Evolutionary conservation across 2,888 invertebrate species (phyloP), one percentile per base, ranked within the genome.

Genomic region (Hydropsyche betteni): DNA sequence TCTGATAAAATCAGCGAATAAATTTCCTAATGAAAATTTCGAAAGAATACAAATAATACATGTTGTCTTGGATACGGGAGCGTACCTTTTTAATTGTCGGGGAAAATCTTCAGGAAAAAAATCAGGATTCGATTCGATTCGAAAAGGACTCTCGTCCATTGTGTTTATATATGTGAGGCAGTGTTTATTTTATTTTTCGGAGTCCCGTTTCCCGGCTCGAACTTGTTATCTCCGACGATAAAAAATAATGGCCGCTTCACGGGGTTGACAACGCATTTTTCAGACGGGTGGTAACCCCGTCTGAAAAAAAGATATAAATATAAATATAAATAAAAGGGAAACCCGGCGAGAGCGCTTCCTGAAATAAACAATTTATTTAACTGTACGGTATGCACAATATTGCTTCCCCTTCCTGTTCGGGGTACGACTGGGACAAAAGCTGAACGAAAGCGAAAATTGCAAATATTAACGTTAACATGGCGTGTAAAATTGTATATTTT

Each of bases 331-430:
- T 10, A 44, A 44, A 44, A 8, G 53, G 70, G 33, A 53, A 38
- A 52, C 44, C 44, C 69, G 70, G 34, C 24, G 16, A 52, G 53
- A 34, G 52, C 12, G 52, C 44, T 69, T 53, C 70, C 70, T 53
- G 70, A 70, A 70, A 52, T 70, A 70, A 70, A 70, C 70, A 70
- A 70, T 70, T 70, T 70, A 70, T 70, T 53, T 52, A 70, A 51
- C 34, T 53, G 70, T 69, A 69, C 51, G 69, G 69, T 38, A 50
- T 69, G 51, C 51, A 44, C 44, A 44, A 69, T 69, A 69, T 69
- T 69, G 50, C 50, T 50, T 50, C 51, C 69, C 14, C 50, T 69
- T 69, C 69, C 69, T 69, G 36, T 24, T 16, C 8, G 6, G 12
- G 12, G 53, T 44, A 44, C 53, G 53, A 4, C 7, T 6, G 58